A percentile compares a stretch with the other conserved stretches of the same genome.
phyloP scores from a whole-genome alignment of 2,113 vertebrate genomes.

The Mormyrus lacerda region DNA sequence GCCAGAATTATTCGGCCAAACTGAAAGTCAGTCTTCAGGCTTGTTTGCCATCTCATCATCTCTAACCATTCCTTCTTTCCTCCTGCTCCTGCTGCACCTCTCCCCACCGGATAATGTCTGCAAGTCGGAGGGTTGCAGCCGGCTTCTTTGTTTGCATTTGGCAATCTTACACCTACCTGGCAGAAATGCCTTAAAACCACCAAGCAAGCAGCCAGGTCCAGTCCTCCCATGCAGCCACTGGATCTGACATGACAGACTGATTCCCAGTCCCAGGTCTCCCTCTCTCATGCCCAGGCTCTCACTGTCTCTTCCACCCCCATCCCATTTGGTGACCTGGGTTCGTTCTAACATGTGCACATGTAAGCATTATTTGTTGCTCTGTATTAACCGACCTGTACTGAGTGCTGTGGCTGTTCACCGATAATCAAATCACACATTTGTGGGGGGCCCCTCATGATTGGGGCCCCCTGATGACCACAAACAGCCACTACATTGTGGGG shows the following conservation, averaged over 20 bases:
- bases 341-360: not conserved
- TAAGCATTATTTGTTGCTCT: not conserved
- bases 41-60: not conserved
- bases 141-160: conserved; percentile 44
- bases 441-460: not conserved
- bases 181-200: conserved; percentile 40
- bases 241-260: conserved; percentile 41
- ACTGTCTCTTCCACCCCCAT: not conserved
- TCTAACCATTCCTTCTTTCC: not conserved
- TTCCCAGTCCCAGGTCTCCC: conserved; percentile 21
- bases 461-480: not conserved
- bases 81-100: not conserved
- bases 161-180: conserved; percentile 47
- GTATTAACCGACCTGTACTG: not conserved
- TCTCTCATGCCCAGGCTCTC: conserved; percentile 3
- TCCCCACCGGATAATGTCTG: not conserved
- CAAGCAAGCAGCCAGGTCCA: conserved; percentile 1
- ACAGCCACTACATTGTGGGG: not conserved
- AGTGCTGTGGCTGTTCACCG: not conserved
- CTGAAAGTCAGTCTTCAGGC: not conserved
- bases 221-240: conserved; percentile 37
- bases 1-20: not conserved
- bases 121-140: conserved; percentile 21
- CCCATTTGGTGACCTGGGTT: not conserved
- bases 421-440: not conserved